A percentile compares a stretch with the other conserved stretches of the same genome.
Evolutionary conservation across 2,113 vertebrate species (phyloP).

Genomic region (Empidonax traillii): DNA sequence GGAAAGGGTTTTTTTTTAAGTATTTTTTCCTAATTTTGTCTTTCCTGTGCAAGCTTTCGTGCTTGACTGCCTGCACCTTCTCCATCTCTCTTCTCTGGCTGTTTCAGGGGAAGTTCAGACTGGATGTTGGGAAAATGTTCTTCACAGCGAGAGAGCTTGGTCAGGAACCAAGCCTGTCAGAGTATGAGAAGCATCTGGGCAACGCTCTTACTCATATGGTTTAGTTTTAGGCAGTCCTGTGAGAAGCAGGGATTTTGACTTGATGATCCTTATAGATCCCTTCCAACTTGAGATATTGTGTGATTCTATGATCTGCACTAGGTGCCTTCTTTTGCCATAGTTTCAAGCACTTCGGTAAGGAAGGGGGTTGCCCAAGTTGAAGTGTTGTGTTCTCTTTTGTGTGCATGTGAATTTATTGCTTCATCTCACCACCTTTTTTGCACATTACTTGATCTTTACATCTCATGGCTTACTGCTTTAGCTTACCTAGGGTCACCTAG

Average conservation of each 20-base stretch:
- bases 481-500: neutral
- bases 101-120: neutral
- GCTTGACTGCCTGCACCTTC: neutral
- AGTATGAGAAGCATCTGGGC: neutral
- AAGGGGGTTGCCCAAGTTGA: neutral
- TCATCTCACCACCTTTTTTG: neutral
- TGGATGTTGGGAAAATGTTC: neutral
- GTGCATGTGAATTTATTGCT: neutral
- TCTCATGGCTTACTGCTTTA: neutral
- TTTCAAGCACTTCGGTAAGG: neutral
- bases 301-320: neutral
- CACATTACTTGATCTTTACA: neutral
- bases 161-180: neutral
- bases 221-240: neutral
- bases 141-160: neutral
- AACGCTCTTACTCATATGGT: accelerated
- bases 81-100: neutral
- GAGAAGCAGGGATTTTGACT: neutral
- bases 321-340: neutral
- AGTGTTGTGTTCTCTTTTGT: neutral
- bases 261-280: neutral
- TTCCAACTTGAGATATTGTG: neutral
- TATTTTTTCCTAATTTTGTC: neutral
- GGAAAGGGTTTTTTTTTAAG: neutral
- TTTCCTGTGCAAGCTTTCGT: neutral